Evolutionary conservation across 2,888 invertebrate genomes (phyloP).

Genomic region (Chymomyza caudatula): DNA sequence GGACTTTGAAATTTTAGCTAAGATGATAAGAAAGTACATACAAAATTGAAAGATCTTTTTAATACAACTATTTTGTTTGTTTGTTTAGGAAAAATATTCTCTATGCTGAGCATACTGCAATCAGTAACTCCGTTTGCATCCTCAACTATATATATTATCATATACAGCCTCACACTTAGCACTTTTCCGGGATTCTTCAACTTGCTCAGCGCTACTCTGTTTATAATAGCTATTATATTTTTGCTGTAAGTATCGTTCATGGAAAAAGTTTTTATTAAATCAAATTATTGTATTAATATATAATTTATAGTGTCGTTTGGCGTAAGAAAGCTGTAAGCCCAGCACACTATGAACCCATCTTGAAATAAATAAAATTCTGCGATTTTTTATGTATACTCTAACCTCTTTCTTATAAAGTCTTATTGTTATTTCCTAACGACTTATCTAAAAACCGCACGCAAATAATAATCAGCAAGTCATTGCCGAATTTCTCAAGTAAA

Average conservation of each 20-base stretch:
- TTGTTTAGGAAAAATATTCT: constrained; percentile 82
- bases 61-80: too few species aligned
- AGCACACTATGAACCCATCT: constrained; percentile 48
- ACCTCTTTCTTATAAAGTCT: neutral
- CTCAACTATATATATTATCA: constrained; percentile 81
- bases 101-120: constrained; percentile 83
- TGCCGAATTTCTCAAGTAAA: neutral
- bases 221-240: constrained; percentile 51
- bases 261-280: neutral
- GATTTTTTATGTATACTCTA: neutral
- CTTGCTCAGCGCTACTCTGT: constrained; percentile 78
- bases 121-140: constrained; percentile 81
- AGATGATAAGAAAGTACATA: neutral
- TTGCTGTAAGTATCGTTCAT: constrained; percentile 54
- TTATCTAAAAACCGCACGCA: neutral
- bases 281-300: neutral
- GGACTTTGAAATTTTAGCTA: neutral
- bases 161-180: constrained; percentile 82
- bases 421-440: neutral
- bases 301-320: constrained; percentile 51
- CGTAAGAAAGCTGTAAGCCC: constrained; percentile 43
- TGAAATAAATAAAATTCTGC: constrained; percentile 36
- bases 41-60: too few species aligned
- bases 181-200: constrained; percentile 81
- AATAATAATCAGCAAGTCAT: neutral